Base-by-base conservation (phyloP, 64 coral and sea anemone species). In the Orbicella faveolata region DNA sequence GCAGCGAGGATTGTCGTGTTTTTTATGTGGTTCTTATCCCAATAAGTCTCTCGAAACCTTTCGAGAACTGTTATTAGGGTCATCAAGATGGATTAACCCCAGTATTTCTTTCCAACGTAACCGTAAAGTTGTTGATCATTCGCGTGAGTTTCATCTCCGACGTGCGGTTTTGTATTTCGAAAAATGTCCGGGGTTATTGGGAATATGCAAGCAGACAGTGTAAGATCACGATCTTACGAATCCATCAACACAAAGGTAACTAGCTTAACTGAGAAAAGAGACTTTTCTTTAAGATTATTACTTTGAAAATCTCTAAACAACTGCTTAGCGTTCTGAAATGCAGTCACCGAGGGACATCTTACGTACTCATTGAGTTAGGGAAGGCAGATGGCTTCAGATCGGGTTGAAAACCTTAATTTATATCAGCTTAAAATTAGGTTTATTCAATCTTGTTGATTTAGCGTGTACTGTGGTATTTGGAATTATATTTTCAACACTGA, bases 181-280 rank as follows among this genome's bases (percentile, higher is more conserved):
- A 91, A 84, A 85, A 91, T 91, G 89, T 91, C 89, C 11, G 89
- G 89, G 52, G 10, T 91, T 51, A 91, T 91, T 63, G 89, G 80
- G 20, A 73, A 76, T 66, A 61, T 75, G 89, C 59, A 75, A 33
- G 72, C 73, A 34, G 73, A 17, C 20, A 61, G 34, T 37, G 80
- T 75, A n/a, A 74, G 89, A 76, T 91, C 89, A 51, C 79, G 89
- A 39, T 91, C 89, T 3, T 91, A 84, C 36, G 89, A 91, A 44
- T 91, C 89, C 5, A 74, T 91, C 4, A 91, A 91, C 37, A 84
- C 89, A 1, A 91, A 91, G 89, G 89, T 91, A 77, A 84, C 54
- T 19, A 33, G 19, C 39, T 3, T 54, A 14, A 39, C 15, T 66
- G 36, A 44, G 10, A 61, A 3, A n/a, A 23, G 33, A 85, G 17